Base-by-base conservation (phyloP, 2,113 vertebrate species). In the Sprattus sprattus region DNA sequence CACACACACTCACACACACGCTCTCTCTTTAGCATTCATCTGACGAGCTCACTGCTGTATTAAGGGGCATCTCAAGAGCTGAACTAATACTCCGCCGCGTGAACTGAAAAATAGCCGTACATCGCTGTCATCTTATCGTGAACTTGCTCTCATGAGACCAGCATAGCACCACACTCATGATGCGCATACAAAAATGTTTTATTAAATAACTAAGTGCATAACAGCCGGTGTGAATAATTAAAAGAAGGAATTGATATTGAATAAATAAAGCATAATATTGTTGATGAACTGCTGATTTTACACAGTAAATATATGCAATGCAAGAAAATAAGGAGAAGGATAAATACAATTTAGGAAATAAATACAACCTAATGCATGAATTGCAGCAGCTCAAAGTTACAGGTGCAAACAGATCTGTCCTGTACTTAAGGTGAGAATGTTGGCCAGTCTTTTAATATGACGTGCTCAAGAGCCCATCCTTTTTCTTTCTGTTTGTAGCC, bases 21-120 rank as follows among this genome's bases (percentile, higher is more conserved):
- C 25, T 39, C 32, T 8, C 90, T 93, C 83, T 90, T 95, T 93
- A 91, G 90, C 91, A 94, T 94, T 93, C 92, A 91, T 90, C 88
- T 85, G 87, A 82, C 89, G 89, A 83, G 85, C 86, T 82, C 86
- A 75, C 71, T 83, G n/a, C 87, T 82, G 50, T 49, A 85, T 81
- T 82, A 39, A 64, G 57, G 20, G 28, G 52, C 44, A 45, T n/a
- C 81, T 64, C 7, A 11, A 81, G 82, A 52, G 22, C 25, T 47
- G 22, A 44, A 22, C 83, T 84, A 67, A 84, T 84, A 85, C 89
- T 81, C 87, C 64, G 88, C 83, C 82, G 83, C 85, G 75, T 89
- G 25, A 85, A 89, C 71, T 75, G 81, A 50, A 89, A 88, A 45
- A 47, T 71, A 89, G 90, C 84, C 71, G 44, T 6, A 47, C 87